Percentiles rank a stretch among this genome's conserved stretches.
phyloP scores from a whole-genome alignment of 2,888 invertebrate genomes.

The Hesperia comma region DNA sequence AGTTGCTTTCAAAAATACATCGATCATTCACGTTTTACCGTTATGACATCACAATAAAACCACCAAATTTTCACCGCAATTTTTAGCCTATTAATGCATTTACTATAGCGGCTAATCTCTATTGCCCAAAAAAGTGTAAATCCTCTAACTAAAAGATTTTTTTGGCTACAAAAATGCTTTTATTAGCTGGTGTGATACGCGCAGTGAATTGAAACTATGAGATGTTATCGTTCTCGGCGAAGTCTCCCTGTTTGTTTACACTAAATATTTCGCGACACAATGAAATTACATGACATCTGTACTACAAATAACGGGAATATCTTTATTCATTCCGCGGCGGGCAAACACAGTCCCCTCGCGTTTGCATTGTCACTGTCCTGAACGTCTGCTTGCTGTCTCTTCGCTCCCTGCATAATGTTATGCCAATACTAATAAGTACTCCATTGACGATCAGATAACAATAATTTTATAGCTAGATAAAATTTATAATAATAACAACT shows the following conservation, averaged over 20 bases:
- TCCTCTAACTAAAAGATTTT: conserved; percentile 68
- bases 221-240: conserved; percentile 72
- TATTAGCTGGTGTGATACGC: conserved; percentile 61
- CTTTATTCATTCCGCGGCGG: conserved; percentile 81
- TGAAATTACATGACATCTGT: conserved; percentile 84
- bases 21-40: conserved; percentile 8
- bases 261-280: conserved; percentile 82
- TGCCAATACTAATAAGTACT: conserved; percentile 36
- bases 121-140: conserved; percentile 70
- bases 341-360: conserved; percentile 76
- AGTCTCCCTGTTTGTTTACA: conserved; percentile 79
- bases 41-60: conserved; percentile 6
- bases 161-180: conserved; percentile 71
- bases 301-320: conserved; percentile 83
- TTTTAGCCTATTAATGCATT: conserved; percentile 40
- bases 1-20: neutral
- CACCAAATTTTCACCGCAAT: conserved; percentile 11
- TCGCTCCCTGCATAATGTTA: conserved; percentile 37
- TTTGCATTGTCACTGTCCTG: conserved; percentile 64
- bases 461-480: conserved; percentile 13
- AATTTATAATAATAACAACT: conserved; percentile 9
- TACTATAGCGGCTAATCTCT: conserved; percentile 67
- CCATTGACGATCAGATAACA: conserved; percentile 29
- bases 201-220: conserved; percentile 67
- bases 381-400: conserved; percentile 77